Percentiles rank a stretch among this genome's conserved stretches.
These are phyloP conservation scores for Strigamia transsilvanica DNA, from an alignment of 2,888 invertebrate species.

Conservation along the genomic window DNA sequence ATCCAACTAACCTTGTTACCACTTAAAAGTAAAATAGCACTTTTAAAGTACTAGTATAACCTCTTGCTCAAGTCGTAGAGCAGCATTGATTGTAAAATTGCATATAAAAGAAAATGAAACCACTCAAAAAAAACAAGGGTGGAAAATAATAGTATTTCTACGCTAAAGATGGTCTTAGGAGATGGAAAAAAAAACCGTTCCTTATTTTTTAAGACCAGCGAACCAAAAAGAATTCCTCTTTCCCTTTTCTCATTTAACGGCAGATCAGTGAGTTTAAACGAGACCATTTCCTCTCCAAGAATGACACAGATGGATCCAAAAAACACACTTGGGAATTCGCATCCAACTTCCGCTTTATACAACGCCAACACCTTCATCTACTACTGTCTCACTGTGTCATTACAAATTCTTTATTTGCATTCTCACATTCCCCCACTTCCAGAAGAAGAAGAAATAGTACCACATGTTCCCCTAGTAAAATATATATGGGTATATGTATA, in stretches of 20 bases:
- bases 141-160: conserved; percentile 36
- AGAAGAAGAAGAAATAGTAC: not conserved
- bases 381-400: conserved; percentile 25
- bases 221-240: conserved; percentile 40
- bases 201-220: conserved; percentile 39
- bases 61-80: not conserved
- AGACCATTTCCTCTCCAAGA: conserved; percentile 40
- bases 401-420: conserved; percentile 26
- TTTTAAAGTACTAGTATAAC: not conserved
- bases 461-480: conserved; percentile 16
- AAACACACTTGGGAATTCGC: conserved; percentile 34
- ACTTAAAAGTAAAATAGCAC: not conserved
- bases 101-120: conserved; percentile 42
- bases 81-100: conserved; percentile 8
- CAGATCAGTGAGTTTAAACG: conserved; percentile 48
- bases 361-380: conserved; percentile 35
- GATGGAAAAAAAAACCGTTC: conserved; percentile 1
- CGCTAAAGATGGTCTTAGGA: conserved; percentile 21
- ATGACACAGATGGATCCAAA: conserved; percentile 36
- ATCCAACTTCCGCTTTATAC: conserved; percentile 22
- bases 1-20: not conserved
- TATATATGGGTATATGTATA: not conserved
- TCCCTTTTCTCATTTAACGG: conserved; percentile 45
- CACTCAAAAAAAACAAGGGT: conserved; percentile 12
- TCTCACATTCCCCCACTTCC: not conserved